Evolutionary conservation across 2,888 invertebrate species (phyloP).

Genomic region (Heliconius aoede): DNA sequence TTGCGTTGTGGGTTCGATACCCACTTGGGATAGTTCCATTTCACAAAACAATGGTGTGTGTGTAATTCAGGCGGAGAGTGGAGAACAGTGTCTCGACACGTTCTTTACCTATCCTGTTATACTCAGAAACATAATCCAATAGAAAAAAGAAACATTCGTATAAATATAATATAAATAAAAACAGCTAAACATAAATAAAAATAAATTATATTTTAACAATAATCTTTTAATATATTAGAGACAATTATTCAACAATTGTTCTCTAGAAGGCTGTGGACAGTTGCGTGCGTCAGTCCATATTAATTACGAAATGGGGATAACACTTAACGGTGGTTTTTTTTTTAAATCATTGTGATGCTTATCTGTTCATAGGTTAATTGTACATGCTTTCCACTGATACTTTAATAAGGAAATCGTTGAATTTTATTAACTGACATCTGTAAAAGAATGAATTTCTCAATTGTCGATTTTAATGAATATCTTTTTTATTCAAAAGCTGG

Average conservation of each 20-base stretch:
- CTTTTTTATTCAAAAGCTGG: too few species aligned
- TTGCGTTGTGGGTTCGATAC: too few species aligned
- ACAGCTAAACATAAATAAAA: background rate
- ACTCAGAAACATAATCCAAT: too few species aligned
- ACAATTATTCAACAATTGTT: constrained; percentile 22
- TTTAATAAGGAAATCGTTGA: background rate
- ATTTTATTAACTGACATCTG: background rate
- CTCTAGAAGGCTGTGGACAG: constrained; percentile 6
- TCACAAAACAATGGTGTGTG: too few species aligned
- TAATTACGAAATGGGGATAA: constrained; percentile 12
- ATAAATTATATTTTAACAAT: background rate
- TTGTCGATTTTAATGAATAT: too few species aligned
- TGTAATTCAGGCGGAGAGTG: too few species aligned
- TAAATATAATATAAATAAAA: constrained; percentile 7
- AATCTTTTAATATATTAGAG: constrained; percentile 22
- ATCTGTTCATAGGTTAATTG: constrained; percentile 10
- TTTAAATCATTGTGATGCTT: background rate
- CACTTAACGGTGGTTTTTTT: constrained; percentile 1
- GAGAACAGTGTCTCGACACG: too few species aligned
- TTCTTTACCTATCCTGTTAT: too few species aligned
- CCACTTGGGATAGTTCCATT: too few species aligned
- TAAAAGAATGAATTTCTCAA: too few species aligned
- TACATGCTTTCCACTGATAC: constrained; percentile 13
- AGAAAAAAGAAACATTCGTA: background rate
- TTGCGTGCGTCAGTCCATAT: constrained; percentile 19